Evolutionary conservation across 1,140 invertebrate species (phyloP).

Genomic region (Aleiodes sp.): DNA sequence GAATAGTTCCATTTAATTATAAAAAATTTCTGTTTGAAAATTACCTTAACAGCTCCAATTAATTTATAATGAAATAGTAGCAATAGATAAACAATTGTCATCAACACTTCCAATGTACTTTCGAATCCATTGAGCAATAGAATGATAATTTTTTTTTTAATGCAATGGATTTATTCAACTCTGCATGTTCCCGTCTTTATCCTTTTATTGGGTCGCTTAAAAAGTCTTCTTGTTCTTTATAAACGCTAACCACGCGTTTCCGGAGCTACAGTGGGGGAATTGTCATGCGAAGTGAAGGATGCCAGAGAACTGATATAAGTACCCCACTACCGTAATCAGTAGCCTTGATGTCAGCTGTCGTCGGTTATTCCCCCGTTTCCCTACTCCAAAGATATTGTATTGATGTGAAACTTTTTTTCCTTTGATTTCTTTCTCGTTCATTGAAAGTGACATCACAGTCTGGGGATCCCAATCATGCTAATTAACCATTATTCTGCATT

Average conservation of each 20-base stretch:
- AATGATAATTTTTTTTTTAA: too few relatives aligned
- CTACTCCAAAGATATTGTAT: neutral
- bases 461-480: too few relatives aligned
- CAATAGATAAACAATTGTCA: too few relatives aligned
- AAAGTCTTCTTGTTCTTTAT: conserved; percentile 10
- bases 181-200: neutral
- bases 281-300: neutral
- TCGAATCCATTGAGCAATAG: too few relatives aligned
- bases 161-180: neutral
- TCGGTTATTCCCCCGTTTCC: conserved; percentile 26
- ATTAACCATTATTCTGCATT: too few relatives aligned
- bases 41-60: too few relatives aligned
- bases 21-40: too few relatives aligned
- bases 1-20: too few relatives aligned
- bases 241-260: conserved; percentile 27
- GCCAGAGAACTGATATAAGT: neutral
- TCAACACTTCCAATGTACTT: too few relatives aligned
- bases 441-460: too few relatives aligned
- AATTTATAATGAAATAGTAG: too few relatives aligned
- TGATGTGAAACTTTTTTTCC: neutral
- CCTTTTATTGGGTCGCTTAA: neutral
- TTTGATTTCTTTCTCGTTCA: too few relatives aligned
- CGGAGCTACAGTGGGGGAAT: conserved; percentile 1
- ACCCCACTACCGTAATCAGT: neutral
- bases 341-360: conserved; percentile 10